Evolutionary conservation across 2,888 invertebrate species (phyloP), one percentile per base, ranked within the genome.

Genomic region (Melikaiella ostensackeni): DNA sequence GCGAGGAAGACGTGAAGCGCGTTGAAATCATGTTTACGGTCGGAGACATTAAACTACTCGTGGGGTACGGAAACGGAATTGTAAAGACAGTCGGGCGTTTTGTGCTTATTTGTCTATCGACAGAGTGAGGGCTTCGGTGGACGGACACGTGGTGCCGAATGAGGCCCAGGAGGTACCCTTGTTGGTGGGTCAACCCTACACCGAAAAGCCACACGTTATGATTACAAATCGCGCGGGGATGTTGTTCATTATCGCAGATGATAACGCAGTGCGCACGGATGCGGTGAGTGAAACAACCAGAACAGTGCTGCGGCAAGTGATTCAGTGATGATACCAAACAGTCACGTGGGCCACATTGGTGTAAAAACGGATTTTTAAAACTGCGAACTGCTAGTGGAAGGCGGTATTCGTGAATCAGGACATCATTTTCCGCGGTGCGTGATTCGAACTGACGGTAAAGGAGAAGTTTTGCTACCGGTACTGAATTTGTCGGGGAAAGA

Each of bases 141-240:
- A 55, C 7, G 55, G 13, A 21, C 55, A 55, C n/a, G 55, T 84
- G 11, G 84, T 84, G 24, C 85, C 82, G 7, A 79, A 79, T 11
- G 77, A 81, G 11, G 77, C 76, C 6, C 84, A 84, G 75, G 66
- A 75, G 24, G 82, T 83, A 21, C 77, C 83, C 1, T 66, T 86
- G 30, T 63, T 85, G 24, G 78, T 85, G 38, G 83, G 84, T 13
- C 84, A 85, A 75, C 82, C 81, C 27, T 86, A 75, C 62, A 84
- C 82, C 5, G 83, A 84, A 30, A 2, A 30, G n/a, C n/a, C n/a
- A n/a, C n/a, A n/a, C n/a, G n/a, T n/a, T n/a, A n/a, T n/a, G n/a
- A n/a, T n/a, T n/a, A n/a, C n/a, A n/a, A n/a, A n/a, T n/a, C n/a
- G n/a, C n/a, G n/a, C n/a, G n/a, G n/a, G n/a, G n/a, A n/a, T n/a